Conservation (phyloP, 2,797 vertebrate genomes). For the Hozukius guyotensis region DNA sequence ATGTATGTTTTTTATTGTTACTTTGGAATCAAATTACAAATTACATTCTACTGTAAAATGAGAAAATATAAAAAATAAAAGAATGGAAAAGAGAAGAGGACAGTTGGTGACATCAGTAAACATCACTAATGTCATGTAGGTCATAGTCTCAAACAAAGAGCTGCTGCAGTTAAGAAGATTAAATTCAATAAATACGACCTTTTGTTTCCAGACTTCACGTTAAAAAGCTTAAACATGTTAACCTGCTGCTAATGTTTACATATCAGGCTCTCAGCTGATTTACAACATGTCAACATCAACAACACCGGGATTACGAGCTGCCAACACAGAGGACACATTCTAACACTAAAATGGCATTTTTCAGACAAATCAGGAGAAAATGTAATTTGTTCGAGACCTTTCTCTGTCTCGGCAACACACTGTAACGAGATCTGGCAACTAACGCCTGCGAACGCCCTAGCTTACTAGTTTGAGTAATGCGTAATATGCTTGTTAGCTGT, state of each 20-base stretch:
- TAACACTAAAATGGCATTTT: neutral
- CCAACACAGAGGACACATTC: neutral
- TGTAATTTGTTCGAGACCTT: no score
- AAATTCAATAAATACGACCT: neutral
- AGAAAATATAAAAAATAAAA: neutral
- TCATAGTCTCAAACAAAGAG: slow-evolving; percentile 20
- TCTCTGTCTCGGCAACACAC: no score
- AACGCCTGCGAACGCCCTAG: no score
- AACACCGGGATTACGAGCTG: neutral
- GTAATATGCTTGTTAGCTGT: no score
- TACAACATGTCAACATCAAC: neutral
- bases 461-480: no score
- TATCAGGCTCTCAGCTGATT: neutral
- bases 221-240: neutral
- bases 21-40: neutral
- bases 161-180: slow-evolving; percentile 39
- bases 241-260: neutral
- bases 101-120: neutral
- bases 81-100: neutral
- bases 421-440: no score
- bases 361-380: no score
- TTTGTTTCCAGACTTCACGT: slow-evolving; percentile 1
- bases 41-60: rapidly evolving
- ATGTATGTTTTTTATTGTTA: neutral
- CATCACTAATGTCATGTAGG: slow-evolving; percentile 19